Conservation (phyloP, 2,888 invertebrate species). For the Ormyrus rosae region DNA sequence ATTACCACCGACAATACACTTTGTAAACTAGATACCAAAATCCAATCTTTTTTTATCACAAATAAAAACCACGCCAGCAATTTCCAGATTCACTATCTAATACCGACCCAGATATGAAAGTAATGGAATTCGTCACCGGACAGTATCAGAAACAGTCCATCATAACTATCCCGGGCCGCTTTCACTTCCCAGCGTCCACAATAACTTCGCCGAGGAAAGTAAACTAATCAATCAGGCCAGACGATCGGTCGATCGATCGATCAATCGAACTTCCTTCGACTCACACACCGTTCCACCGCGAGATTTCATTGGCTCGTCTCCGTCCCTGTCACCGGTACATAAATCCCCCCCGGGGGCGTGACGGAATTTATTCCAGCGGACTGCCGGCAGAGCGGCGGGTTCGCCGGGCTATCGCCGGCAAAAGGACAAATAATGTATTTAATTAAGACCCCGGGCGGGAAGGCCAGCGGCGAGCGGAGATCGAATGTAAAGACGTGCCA, state of each 20-base stretch:
- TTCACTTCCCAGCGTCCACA: neutral
- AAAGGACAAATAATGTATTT: conserved; percentile 47
- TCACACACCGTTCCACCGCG: neutral
- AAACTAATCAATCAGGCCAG: conserved; percentile 14
- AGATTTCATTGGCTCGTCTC: conserved; percentile 1
- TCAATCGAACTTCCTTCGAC: neutral
- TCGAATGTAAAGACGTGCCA: conserved; percentile 32
- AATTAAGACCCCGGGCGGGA: conserved; percentile 48
- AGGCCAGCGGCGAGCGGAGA: neutral
- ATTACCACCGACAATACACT: too few relatives aligned
- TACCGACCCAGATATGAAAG: too few relatives aligned
- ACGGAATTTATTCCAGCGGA: too few relatives aligned
- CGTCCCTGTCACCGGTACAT: neutral
- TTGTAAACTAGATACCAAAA: too few relatives aligned
- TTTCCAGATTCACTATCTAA: too few relatives aligned
- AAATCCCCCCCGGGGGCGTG: neutral
- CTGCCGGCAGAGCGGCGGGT: too few relatives aligned
- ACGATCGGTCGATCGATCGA: neutral
- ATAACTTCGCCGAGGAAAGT: neutral
- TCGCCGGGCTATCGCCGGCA: conserved; percentile 7
- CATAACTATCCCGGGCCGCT: too few relatives aligned
- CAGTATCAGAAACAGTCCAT: too few relatives aligned
- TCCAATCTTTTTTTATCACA: too few relatives aligned
- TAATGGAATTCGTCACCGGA: too few relatives aligned
- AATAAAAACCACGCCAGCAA: too few relatives aligned